A percentile compares a stretch with the other conserved stretches of the same genome.
Evolutionary conservation across 2,113 vertebrate species (phyloP).

Genomic region (Turnix velox): DNA sequence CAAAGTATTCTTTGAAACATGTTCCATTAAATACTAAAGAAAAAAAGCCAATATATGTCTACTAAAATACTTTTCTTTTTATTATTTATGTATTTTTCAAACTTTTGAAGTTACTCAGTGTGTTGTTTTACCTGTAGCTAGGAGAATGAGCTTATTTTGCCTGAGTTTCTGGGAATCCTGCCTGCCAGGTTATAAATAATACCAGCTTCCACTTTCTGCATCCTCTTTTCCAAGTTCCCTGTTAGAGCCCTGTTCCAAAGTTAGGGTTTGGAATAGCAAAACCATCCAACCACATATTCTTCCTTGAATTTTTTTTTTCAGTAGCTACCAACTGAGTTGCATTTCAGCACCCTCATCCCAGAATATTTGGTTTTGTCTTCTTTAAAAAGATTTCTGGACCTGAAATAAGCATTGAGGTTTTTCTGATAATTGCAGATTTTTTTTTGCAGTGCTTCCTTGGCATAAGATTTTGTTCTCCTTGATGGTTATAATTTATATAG

Average conservation of each 20-base stretch:
- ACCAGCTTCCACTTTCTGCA: slow-evolving; percentile 9
- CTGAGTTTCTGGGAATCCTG: slow-evolving; percentile 35
- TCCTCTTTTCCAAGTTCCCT: background rate
- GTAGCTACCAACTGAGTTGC: background rate
- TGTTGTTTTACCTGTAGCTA: slow-evolving; percentile 66
- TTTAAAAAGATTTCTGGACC: background rate
- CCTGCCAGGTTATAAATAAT: slow-evolving; percentile 59
- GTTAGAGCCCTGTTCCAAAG: background rate
- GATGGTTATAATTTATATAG: background rate
- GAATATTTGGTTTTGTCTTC: background rate
- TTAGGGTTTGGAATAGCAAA: background rate
- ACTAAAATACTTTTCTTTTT: background rate
- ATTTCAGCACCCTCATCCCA: background rate
- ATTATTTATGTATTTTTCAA: slow-evolving; percentile 41
- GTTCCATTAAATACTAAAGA: slow-evolving; percentile 48
- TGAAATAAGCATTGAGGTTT: background rate
- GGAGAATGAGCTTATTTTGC: slow-evolving; percentile 38
- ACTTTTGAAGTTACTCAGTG: background rate
- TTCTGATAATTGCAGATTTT: background rate
- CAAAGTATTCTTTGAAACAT: slow-evolving; percentile 37
- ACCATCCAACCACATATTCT: background rate
- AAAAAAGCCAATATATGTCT: slow-evolving; percentile 40
- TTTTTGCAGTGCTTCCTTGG: background rate
- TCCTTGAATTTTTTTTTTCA: background rate
- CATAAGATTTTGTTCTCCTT: background rate